These are phyloP conservation scores for Echinarachnius parma DNA, from an alignment of 53 echinoderm and acorn worm genomes.

Conservation along the genomic window DNA sequence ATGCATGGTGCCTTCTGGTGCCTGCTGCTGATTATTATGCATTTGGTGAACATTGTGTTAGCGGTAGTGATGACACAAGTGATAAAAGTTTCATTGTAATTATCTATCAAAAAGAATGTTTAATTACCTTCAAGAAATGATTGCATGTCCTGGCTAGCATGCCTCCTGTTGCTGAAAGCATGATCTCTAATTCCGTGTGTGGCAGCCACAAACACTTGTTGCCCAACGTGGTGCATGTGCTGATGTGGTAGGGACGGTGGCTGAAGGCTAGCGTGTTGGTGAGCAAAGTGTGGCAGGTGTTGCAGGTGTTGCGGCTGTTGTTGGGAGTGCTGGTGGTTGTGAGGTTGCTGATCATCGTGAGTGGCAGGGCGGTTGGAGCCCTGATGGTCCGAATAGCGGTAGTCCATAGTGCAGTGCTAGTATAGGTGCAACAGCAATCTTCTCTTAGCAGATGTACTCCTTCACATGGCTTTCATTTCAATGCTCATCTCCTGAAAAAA, in stretches of 20 bases:
- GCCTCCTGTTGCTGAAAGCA: conserved; percentile 5
- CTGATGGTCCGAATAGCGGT: no score
- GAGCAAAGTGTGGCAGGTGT: conserved; percentile 12
- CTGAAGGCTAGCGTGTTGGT: conserved; percentile 5
- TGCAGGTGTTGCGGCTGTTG: conserved; percentile 21
- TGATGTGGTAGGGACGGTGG: conserved; percentile 28
- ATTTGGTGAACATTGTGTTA: no score
- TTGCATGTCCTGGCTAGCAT: conserved; percentile 21
- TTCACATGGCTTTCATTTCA: no score
- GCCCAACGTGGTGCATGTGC: conserved; percentile 12
- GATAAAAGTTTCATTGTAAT: no score
- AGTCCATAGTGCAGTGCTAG: no score
- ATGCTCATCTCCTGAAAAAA: no score
- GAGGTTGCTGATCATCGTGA: conserved; percentile 3
- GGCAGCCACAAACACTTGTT: conserved; percentile 19
- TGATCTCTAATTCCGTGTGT: not conserved
- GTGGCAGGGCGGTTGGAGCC: not conserved
- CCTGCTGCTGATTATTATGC: no score
- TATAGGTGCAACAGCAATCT: no score
- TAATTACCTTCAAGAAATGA: conserved; percentile 20
- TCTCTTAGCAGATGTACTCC: no score
- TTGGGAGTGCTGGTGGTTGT: conserved; percentile 6
- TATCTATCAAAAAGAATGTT: no score
- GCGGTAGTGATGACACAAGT: no score
- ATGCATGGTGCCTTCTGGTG: no score